Evolutionary conservation across 2,888 invertebrate genomes (phyloP), one percentile per base, ranked within the genome.

Genomic region (Rhingia rostrata): DNA sequence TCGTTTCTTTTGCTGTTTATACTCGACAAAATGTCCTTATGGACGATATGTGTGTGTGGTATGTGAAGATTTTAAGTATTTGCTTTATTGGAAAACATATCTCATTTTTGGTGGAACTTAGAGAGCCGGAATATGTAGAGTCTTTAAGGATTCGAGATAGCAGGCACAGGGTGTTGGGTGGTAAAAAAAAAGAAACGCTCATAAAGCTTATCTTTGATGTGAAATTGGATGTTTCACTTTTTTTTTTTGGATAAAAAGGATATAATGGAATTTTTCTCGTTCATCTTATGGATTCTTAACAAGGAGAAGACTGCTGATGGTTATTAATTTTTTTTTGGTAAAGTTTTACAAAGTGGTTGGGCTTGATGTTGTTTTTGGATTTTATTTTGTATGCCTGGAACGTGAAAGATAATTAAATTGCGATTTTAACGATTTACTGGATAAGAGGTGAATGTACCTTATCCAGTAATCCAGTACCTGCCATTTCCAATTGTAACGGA

Each of bases 191-290:
- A 80, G 49, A 41, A 74, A 77, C 69, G 73, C 73, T 83, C 82
- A 69, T 73, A 78, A 78, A 78, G 78, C 67, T 79, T 74, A 83
- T 83, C 83, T 83, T 83, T 83, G 83, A 83, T 79, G 64, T 47
- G 73, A 83, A 83, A 83, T 83, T 83, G 79, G 79, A 83, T 61
- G 72, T 49, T 66, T 60, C 51, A 37, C 4, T 43, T 9, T 12
- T 54, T 47, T 54, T 33, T 60, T 35, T 35, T 56, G 32, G 0
- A 22, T 41, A 41, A 14, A 39, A 73, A 67, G 66, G 61, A 77
- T 67, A 67, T 72, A 79, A 83, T 79, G 83, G 73, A 73, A 79
- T 69, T 45, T 67, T 73, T 53, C 56, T 35, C 60, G 53, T 53
- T 35, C 45, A 60, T 33, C 60, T 70, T 54, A 69, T 74, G 73